Evolutionary conservation across 2,888 invertebrate genomes (phyloP).

Genomic region (Acanthosoma haemorrhoidale): DNA sequence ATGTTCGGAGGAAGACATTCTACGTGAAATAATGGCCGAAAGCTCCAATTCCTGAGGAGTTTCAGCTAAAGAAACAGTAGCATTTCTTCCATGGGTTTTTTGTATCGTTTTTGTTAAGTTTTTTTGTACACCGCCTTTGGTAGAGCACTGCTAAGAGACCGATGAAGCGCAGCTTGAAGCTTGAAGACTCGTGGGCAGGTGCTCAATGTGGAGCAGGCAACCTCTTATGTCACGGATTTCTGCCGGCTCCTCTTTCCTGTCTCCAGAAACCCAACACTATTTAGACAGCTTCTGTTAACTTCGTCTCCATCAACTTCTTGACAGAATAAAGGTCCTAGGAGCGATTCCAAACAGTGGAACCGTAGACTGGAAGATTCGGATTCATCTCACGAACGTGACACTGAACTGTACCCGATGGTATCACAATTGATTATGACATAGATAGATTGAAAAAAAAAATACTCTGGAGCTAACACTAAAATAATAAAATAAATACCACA

Average conservation of each 20-base stretch:
- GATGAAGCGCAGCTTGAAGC: neutral
- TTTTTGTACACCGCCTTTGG: neutral
- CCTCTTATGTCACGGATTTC: neutral
- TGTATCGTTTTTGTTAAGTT: neutral
- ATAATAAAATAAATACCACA: no score
- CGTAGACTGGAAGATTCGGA: no score
- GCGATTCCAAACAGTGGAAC: no score
- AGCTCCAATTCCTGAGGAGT: neutral
- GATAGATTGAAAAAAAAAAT: no score
- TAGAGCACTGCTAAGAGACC: neutral
- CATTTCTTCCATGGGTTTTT: neutral
- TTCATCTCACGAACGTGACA: no score
- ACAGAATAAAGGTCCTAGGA: no score
- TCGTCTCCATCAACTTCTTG: neutral
- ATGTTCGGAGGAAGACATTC: no score
- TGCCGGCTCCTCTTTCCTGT: neutral
- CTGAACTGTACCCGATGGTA: no score
- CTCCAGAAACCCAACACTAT: neutral
- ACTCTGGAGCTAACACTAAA: no score
- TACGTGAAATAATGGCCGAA: neutral
- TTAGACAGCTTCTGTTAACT: neutral
- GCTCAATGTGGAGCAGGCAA: conserved; percentile 1
- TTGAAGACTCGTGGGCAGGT: neutral
- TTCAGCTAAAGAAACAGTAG: neutral
- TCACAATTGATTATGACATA: no score